Evolutionary conservation across 2,113 vertebrate species (phyloP).

Genomic region (Amphiprion ocellaris): DNA sequence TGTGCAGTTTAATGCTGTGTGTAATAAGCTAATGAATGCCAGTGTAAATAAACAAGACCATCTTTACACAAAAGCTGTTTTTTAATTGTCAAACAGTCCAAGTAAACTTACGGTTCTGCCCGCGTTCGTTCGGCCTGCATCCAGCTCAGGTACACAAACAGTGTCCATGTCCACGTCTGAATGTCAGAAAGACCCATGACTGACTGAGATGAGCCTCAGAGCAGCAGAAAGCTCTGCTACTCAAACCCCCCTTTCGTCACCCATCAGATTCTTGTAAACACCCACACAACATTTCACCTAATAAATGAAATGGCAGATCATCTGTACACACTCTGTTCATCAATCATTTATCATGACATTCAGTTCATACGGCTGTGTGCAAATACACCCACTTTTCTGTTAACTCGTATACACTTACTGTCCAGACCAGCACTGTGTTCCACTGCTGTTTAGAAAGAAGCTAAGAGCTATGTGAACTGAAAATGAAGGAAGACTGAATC

Average conservation of each 20-base stretch:
- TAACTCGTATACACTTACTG: too few species aligned
- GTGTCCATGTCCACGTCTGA: constrained; percentile 49
- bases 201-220: constrained; percentile 8
- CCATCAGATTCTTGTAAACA: not conserved
- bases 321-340: not conserved
- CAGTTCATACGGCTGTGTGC: not conserved
- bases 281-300: not conserved
- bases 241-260: not conserved
- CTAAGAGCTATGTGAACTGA: too few species aligned
- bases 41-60: too few species aligned
- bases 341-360: not conserved
- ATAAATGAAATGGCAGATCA: not conserved
- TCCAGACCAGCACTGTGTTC: too few species aligned
- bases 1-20: too few species aligned
- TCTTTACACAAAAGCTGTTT: not conserved
- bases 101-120: constrained; percentile 64
- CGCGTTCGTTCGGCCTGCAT: constrained; percentile 3
- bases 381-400: not conserved
- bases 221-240: not conserved
- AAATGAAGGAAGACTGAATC: too few species aligned
- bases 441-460: too few species aligned
- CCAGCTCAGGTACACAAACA: constrained; percentile 50
- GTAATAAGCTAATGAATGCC: too few species aligned
- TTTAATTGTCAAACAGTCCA: not conserved
- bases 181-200: constrained; percentile 51